A percentile compares a stretch with the other conserved stretches of the same genome.
Evolutionary conservation across 2,113 vertebrate genomes (phyloP).

Genomic region (Brachypteracias leptosomus): DNA sequence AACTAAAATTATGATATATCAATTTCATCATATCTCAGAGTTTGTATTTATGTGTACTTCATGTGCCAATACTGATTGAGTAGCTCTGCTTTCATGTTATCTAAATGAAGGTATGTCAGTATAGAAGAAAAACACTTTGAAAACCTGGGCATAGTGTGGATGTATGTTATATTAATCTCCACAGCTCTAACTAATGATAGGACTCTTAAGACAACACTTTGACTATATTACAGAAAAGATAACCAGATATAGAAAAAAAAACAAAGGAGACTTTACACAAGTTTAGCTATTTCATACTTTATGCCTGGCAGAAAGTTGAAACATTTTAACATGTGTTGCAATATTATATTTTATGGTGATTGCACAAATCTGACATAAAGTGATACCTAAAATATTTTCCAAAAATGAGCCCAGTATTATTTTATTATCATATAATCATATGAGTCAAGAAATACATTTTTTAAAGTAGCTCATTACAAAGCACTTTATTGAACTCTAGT

Average conservation of each 20-base stretch:
- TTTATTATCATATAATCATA: not conserved
- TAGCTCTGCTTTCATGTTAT: not conserved
- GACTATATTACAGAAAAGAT: not conserved
- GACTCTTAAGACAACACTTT: not conserved
- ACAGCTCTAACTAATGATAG: not conserved
- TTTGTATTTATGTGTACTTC: not conserved
- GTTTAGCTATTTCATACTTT: not conserved
- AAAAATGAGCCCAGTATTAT: not conserved
- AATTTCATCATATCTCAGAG: not conserved
- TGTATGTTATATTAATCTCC: not conserved
- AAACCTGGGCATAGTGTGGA: not conserved
- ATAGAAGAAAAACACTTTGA: not conserved
- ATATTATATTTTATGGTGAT: not conserved
- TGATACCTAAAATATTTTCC: not conserved
- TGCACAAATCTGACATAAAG: not conserved
- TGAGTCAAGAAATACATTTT: not conserved
- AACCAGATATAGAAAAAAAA: not conserved
- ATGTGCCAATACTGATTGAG: not conserved
- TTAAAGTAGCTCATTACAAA: not conserved
- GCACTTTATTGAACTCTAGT: not conserved
- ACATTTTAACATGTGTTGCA: not conserved
- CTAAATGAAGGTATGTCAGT: not conserved
- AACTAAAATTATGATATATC: not conserved
- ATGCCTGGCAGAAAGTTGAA: not conserved
- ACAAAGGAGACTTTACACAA: not conserved